These are phyloP conservation scores for Actias luna DNA, from an alignment of 2,888 invertebrate species.

Conservation along the genomic window DNA sequence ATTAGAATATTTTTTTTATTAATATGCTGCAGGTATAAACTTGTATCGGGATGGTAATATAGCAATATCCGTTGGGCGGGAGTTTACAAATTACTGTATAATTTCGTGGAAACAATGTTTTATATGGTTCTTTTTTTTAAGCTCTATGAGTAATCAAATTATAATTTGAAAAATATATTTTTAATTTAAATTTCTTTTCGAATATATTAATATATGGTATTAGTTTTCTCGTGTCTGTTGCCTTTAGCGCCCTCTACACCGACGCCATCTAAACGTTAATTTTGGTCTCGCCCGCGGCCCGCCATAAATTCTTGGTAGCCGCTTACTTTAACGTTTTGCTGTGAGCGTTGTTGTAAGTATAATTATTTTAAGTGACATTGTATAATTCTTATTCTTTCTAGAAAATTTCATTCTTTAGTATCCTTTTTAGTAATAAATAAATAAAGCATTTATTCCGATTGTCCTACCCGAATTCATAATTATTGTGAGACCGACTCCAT, in stretches of 20 bases:
- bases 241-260: slow-evolving; percentile 70
- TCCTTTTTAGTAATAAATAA: not conserved
- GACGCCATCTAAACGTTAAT: slow-evolving; percentile 66
- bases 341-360: slow-evolving; percentile 76
- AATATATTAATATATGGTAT: not conserved
- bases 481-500: slow-evolving; percentile 65
- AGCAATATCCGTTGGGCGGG: no score
- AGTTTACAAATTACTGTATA: no score
- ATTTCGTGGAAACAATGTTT: no score
- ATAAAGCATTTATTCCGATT: not conserved
- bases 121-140: no score
- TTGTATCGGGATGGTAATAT: no score
- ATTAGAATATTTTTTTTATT: no score
- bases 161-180: no score
- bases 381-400: not conserved
- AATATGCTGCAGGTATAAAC: no score
- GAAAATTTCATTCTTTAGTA: not conserved
- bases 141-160: no score
- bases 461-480: slow-evolving; percentile 6
- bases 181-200: not conserved
- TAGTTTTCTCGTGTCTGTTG: not conserved
- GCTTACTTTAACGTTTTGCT: slow-evolving; percentile 58
- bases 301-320: slow-evolving; percentile 70
- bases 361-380: slow-evolving; percentile 30
- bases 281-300: slow-evolving; percentile 63